Evolutionary conservation across 1,140 invertebrate genomes (phyloP), one percentile per base, ranked within the genome.

Genomic region (Heliconius hermathena): DNA sequence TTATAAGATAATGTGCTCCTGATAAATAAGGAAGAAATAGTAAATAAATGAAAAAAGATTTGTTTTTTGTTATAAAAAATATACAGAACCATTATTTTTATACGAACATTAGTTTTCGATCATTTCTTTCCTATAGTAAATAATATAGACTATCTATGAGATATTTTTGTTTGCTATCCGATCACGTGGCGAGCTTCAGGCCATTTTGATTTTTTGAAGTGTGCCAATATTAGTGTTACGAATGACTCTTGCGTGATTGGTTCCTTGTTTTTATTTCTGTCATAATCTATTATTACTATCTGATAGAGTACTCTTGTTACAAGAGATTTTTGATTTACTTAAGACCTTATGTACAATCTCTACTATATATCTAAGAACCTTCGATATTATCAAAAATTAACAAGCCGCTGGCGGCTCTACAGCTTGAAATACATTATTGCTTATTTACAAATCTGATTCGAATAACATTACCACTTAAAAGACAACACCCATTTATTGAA

Each of bases 61-160:
- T 22, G 0, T 8, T 52, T 52, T 20, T 41, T 41, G 11, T 3
- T 13, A 54, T 0, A 33, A 9, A 3, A 38, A n/a, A 38, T 0
- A n/a, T 20, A n/a, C 33, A 5, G 20, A 72, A 72, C 71, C 71
- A 20, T 38, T 38, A 16, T 20, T 72, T 72, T n/a, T 38, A 11
- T 9, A 72, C 20, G 8, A 72, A 36, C 36, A 38, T n/a, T n/a
- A 18, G 11, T 72, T 38, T 33, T 3, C 5, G 18, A 5, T 16
- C 33, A 72, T 72, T 72, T 38, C 26, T 29, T 93, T 91, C 87
- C 90, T 87, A 91, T 89, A 90, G 93, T 92, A 94, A 93, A 94
- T 93, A 94, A 90, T 92, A 86, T 88, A 83, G 84, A 81, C 77
- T 74, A 78, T 82, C 85, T 85, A 83, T 88, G 88, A 88, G 84